Conservation (phyloP, 1,140 invertebrate species). For the Tetragnatha versicolor region DNA sequence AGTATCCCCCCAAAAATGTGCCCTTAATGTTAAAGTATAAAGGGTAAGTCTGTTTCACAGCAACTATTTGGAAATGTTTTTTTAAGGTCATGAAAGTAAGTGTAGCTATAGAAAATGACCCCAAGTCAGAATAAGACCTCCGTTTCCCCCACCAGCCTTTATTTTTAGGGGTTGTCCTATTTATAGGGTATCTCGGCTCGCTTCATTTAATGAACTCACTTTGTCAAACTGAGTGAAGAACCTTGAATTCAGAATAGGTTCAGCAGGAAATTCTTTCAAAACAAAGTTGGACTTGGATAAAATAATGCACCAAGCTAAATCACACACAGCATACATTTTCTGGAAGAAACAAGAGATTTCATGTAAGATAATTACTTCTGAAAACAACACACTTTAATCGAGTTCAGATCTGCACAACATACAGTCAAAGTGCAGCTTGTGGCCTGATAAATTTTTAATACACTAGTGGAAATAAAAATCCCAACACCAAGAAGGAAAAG, state of each 20-base stretch:
- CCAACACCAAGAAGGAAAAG: background rate
- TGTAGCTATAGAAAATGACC: background rate
- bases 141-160: no score
- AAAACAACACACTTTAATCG: background rate
- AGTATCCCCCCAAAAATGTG: no score
- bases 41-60: background rate
- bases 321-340: slow-evolving; percentile 94
- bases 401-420: background rate
- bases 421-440: background rate
- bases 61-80: background rate
- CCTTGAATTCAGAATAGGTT: slow-evolving; percentile 69
- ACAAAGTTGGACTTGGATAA: slow-evolving; percentile 83
- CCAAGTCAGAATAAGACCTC: no score
- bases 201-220: slow-evolving; percentile 57
- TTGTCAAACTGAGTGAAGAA: slow-evolving; percentile 64
- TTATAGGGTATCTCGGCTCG: background rate
- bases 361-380: background rate
- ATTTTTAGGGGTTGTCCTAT: no score
- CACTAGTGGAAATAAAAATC: background rate
- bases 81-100: background rate
- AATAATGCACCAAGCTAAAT: slow-evolving; percentile 88
- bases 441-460: background rate
- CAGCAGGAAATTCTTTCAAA: slow-evolving; percentile 84
- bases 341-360: slow-evolving; percentile 64
- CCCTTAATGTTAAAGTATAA: background rate